Evolutionary conservation across 2,797 vertebrate genomes (phyloP), one percentile per base, ranked within the genome.

Genomic region (Trachurus trachurus): DNA sequence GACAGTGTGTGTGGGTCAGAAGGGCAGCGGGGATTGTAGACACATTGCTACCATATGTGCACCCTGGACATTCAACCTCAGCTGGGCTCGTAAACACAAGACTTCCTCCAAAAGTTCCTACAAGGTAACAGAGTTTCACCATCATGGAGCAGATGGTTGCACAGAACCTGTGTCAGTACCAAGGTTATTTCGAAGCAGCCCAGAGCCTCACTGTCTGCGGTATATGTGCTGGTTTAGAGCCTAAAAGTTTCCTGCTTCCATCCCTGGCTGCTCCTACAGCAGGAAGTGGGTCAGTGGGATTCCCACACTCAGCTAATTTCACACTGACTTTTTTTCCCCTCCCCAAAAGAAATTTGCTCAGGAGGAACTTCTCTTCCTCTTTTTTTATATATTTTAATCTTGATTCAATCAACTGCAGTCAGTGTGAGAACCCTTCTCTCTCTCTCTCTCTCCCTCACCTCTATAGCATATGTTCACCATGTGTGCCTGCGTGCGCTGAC

Each of bases 1-100:
- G 87, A 94, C 91, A 86, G 89, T 88, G 87, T 76, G 76, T 87
- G 83, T 67, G 82, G 87, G 94, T 93, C 88, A 89, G 76, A 66
- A 89, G 90, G 87, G 69, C 88, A 74, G 68, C 8, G 31, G 56
- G 68, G 79, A 71, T 45, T 71, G 89, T 44, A 66, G 84, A 88
- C 87, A 87, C 77, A 89, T 85, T 88, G 89, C 74, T 79, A 76
- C 89, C 88, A 90, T 91, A 89, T 93, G 90, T 88, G 74, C 72
- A 78, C 34, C 56, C 68, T 39, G 49, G 31, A 78, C 76, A 78
- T 73, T 70, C 52, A n/a, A 56, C 61, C 78, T 84, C 81, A 84
- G 59, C 67, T 84, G 81, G 74, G 68, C 42, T 19, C 45, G 21
- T 37, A n/a, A 9, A 64, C 73, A 17, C 19, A 66, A 29, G 56